phyloP scores from a whole-genome alignment of 2,888 invertebrate genomes.

The Gonocerus acuteangulatus region DNA sequence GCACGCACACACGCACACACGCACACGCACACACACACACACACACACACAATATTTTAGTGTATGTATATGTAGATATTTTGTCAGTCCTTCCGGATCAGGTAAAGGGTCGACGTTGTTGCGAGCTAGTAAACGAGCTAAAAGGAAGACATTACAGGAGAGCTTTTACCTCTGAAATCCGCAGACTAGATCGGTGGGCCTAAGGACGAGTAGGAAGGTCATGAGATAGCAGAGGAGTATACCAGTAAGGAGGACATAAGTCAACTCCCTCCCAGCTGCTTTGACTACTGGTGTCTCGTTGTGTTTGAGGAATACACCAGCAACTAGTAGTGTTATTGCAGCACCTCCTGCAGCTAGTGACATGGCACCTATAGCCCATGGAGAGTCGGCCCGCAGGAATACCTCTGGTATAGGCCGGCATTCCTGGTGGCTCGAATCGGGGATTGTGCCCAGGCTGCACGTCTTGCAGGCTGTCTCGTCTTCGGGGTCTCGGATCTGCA shows the following conservation, averaged over 20 bases:
- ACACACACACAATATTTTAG: too few species aligned
- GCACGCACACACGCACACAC: too few species aligned
- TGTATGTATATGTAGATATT: too few species aligned
- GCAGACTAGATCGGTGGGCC: slow-evolving; percentile 79
- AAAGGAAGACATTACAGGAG: too few species aligned
- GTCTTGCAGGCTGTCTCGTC: slow-evolving; percentile 77
- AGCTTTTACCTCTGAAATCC: slow-evolving; percentile 80
- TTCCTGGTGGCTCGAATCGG: slow-evolving; percentile 42
- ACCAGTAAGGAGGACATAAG: slow-evolving; percentile 68
- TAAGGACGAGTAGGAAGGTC: slow-evolving; percentile 82
- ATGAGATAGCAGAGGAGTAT: slow-evolving; percentile 86
- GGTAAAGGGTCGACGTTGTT: too few species aligned
- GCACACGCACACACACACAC: too few species aligned
- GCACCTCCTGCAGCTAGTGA: slow-evolving; percentile 76
- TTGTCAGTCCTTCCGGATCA: too few species aligned
- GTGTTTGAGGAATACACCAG: slow-evolving; percentile 72
- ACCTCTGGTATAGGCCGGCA: slow-evolving; percentile 62
- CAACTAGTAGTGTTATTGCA: slow-evolving; percentile 65
- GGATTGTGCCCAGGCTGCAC: slow-evolving; percentile 56
- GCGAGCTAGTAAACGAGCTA: too few species aligned
- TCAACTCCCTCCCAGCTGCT: slow-evolving; percentile 82
- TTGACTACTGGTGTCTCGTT: slow-evolving; percentile 95
- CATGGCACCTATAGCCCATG: slow-evolving; percentile 83
- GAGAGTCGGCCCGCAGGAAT: slow-evolving; percentile 74
- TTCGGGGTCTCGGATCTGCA: slow-evolving; percentile 66